These are phyloP conservation scores for Drosophila dunni DNA, from an alignment of 1,140 invertebrate genomes.

Conservation along the genomic window DNA sequence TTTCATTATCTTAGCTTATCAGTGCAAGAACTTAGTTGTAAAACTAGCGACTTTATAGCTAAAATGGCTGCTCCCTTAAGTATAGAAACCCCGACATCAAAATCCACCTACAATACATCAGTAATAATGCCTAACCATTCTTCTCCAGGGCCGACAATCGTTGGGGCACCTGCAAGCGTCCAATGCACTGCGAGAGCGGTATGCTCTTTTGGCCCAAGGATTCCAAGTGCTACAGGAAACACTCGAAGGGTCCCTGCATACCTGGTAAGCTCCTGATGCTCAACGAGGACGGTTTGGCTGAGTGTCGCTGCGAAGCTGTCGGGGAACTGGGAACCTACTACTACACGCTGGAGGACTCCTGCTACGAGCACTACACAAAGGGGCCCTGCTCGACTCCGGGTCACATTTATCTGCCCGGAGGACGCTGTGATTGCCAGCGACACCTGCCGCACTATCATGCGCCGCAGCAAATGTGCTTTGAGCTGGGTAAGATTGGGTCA, in stretches of 20 bases:
- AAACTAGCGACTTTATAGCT: too few relatives aligned
- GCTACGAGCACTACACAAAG: constrained; percentile 91
- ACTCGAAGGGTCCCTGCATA: constrained; percentile 90
- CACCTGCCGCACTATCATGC: constrained; percentile 90
- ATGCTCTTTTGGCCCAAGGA: constrained; percentile 90
- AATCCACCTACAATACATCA: background rate
- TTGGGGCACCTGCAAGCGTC: constrained; percentile 89
- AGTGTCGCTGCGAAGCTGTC: constrained; percentile 86
- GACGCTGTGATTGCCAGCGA: constrained; percentile 89
- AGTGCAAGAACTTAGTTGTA: too few relatives aligned
- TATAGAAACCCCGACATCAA: too few relatives aligned
- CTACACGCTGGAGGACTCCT: constrained; percentile 87
- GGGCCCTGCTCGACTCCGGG: constrained; percentile 91
- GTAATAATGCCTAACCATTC: background rate
- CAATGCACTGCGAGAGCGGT: constrained; percentile 86
- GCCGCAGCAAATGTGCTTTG: constrained; percentile 89
- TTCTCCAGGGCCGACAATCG: constrained; percentile 79
- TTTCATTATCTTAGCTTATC: too few relatives aligned
- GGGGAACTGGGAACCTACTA: constrained; percentile 85
- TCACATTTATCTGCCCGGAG: constrained; percentile 90
- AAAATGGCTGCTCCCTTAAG: too few relatives aligned
- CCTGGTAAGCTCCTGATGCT: constrained; percentile 88
- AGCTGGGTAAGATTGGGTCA: constrained; percentile 87
- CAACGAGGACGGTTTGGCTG: constrained; percentile 87
- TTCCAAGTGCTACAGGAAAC: constrained; percentile 89